Evolutionary conservation across 2,888 invertebrate genomes (phyloP), one percentile per base, ranked within the genome.

Genomic region (Halictus quadricinctus): DNA sequence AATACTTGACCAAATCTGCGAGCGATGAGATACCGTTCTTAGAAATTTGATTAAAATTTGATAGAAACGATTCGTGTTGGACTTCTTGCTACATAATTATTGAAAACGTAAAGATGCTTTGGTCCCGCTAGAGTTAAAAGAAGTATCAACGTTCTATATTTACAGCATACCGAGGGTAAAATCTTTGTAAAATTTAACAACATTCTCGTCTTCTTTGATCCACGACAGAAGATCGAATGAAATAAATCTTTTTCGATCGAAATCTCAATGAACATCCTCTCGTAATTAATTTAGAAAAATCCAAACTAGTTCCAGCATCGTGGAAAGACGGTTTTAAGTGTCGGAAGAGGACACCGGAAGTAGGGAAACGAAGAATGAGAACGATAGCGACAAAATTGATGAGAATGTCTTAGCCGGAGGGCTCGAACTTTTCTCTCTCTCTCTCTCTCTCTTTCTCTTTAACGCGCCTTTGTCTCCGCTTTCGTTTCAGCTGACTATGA

Each of bases 401-500:
- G 89, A 77, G 89, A 75, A 79, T 85, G 84, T 83, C 84, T 88
- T 86, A 88, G 54, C 80, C 70, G 0, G 79, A 73, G 70, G 72
- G 80, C 43, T 54, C 70, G 21, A 64, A 41, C 76, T 82, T 75
- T 72, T 60, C 80, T 79, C 70, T 41, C 54, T 70, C 74, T 77
- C 50, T 77, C 79, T 72, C 69, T 60, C 54, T 54, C 54, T 21
- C 70, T 73, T 36, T 66, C n/a, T 54, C 54, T 21, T n/a, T 4
- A 2, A 2, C 83, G 36, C 75, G 76, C 86, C 84, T 81, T 83
- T 88, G 89, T 88, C 85, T 86, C 86, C 76, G 54, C 80, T 87
- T 83, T 90, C 89, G 88, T 88, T 90, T 90, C 88, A 88, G 89
- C 88, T 91, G 93, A 93, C 93, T 91, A 91, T 93, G 93, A 93